Conservation (phyloP, 92 coral and sea anemone genomes). For the Metridium senile region DNA sequence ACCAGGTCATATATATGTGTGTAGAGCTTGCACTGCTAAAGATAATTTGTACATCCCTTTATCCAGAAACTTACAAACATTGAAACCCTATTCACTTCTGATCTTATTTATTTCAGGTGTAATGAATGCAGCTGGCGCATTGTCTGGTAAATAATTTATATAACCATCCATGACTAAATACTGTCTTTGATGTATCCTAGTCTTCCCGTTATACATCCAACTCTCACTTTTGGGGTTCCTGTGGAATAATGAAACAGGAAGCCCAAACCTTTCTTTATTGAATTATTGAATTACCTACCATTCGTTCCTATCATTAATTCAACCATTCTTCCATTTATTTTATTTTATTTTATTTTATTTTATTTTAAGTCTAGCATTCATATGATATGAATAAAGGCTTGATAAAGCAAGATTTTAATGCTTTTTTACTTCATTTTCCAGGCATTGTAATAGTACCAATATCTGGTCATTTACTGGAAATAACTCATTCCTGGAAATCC, state of each 20-base stretch:
- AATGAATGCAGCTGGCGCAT: constrained; percentile 95
- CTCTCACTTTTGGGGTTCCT: no score
- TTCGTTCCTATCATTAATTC: neutral
- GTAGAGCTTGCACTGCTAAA: no score
- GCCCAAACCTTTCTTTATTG: no score
- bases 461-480: constrained; percentile 78
- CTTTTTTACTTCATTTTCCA: constrained; percentile 12
- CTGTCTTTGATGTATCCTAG: no score
- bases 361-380: no score
- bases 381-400: no score
- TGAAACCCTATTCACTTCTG: neutral
- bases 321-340: neutral
- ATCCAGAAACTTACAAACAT: no score
- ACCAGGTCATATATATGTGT: no score
- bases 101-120: constrained; percentile 52
- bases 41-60: no score
- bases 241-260: no score
- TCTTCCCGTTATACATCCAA: no score
- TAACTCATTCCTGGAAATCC: constrained; percentile 72
- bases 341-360: no score
- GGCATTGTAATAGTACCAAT: constrained; percentile 87
- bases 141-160: constrained; percentile 65
- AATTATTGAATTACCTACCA: neutral
- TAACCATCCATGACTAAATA: neutral
- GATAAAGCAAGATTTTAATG: neutral